Conservation (phyloP, 2,797 vertebrate genomes). For the Ceryle rudis region DNA sequence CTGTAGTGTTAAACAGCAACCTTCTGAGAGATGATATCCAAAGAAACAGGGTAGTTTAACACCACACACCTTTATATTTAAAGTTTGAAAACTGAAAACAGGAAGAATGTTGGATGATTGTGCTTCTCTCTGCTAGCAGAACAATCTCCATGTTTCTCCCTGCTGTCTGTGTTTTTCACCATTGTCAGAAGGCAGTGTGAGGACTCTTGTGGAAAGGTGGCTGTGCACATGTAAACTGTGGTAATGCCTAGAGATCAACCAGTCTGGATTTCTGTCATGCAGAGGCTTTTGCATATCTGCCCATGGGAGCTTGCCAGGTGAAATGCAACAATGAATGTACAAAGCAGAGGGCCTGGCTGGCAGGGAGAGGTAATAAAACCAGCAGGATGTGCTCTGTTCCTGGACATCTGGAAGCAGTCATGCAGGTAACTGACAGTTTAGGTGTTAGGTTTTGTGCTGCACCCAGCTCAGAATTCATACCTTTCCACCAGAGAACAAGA, state of each 20-base stretch:
- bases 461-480: rapidly evolving
- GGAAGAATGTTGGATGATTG: not conserved
- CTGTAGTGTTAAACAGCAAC: not conserved
- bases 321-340: not conserved
- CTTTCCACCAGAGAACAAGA: not conserved
- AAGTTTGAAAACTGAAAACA: not conserved
- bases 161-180: not conserved
- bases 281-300: not conserved
- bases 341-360: not conserved
- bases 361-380: not conserved
- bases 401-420: not conserved
- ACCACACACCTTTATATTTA: not conserved
- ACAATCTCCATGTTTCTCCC: not conserved
- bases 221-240: not conserved
- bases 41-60: not conserved
- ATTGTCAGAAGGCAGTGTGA: not conserved
- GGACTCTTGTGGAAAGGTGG: not conserved
- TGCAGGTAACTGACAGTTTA: not conserved
- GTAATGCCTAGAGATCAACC: not conserved
- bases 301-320: not conserved
- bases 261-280: not conserved
- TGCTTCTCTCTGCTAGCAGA: not conserved
- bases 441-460: not conserved
- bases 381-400: not conserved
- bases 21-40: not conserved